These are phyloP conservation scores for Litocranius walleri DNA, from an alignment of 2,113 vertebrate species.

Conservation along the genomic window DNA sequence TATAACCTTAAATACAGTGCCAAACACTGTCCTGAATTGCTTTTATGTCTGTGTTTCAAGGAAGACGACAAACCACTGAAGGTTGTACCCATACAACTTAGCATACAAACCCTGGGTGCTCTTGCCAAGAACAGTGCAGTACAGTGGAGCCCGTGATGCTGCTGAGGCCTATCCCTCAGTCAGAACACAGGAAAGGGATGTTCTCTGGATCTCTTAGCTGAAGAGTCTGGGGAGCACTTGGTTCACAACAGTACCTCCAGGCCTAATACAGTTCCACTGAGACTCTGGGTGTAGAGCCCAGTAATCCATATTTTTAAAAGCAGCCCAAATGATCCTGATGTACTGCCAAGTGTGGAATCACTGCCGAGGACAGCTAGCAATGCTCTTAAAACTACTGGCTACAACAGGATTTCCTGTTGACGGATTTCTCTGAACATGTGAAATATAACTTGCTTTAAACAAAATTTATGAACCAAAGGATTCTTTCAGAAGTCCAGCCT, in stretches of 20 bases:
- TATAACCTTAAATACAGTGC: not conserved
- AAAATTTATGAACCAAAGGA: not conserved
- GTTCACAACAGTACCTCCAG: not conserved
- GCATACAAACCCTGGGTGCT: rapidly evolving
- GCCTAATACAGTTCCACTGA: not conserved
- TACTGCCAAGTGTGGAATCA: not conserved
- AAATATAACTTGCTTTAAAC: not conserved
- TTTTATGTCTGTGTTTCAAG: not conserved
- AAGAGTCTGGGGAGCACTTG: not conserved
- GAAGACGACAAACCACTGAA: not conserved
- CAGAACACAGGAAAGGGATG: not conserved
- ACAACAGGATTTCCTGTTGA: not conserved
- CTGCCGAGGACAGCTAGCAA: not conserved
- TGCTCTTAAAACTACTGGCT: not conserved
- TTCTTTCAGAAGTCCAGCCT: not conserved
- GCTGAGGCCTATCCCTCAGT: not conserved
- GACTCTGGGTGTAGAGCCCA: not conserved
- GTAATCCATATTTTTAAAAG: not conserved
- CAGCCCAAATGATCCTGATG: not conserved
- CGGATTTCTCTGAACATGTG: not conserved
- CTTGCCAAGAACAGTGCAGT: not conserved
- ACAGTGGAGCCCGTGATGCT: rapidly evolving
- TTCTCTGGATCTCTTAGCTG: not conserved
- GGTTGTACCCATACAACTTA: rapidly evolving
- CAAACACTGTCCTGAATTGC: not conserved